A percentile compares a stretch with the other conserved stretches of the same genome.
These are phyloP conservation scores for Drosophila emarginata DNA, from an alignment of 2,888 invertebrate genomes.

Conservation along the genomic window DNA sequence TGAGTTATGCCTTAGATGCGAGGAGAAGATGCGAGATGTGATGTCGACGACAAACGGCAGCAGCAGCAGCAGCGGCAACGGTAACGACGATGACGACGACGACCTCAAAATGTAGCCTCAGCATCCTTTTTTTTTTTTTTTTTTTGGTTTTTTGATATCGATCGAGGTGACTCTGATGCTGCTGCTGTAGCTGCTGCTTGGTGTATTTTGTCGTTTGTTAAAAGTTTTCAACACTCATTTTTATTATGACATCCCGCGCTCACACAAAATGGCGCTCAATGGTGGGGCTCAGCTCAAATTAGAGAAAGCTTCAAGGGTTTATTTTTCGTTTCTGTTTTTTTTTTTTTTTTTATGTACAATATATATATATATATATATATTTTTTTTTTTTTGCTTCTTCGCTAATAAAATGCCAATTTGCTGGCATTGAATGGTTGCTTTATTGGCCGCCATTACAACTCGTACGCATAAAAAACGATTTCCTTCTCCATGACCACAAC, in stretches of 20 bases:
- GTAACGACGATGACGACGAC: conserved; percentile 36
- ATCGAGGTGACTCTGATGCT: conserved; percentile 47
- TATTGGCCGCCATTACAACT: conserved; percentile 75
- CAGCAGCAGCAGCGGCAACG: conserved; percentile 7
- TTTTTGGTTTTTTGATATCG: conserved; percentile 43
- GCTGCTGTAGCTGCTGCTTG: conserved; percentile 37
- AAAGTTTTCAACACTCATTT: conserved; percentile 74
- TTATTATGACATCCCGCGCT: conserved; percentile 67
- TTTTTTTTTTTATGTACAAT: background rate
- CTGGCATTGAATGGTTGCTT: conserved; percentile 72
- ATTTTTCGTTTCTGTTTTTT: background rate
- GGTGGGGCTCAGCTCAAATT: conserved; percentile 49
- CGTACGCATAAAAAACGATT: conserved; percentile 70
- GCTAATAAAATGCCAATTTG: conserved; percentile 77
- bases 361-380: too few species aligned
- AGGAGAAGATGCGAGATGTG: conserved; percentile 24
- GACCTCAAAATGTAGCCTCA: conserved; percentile 62
- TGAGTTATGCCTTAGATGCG: conserved; percentile 73
- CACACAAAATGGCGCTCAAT: conserved; percentile 38
- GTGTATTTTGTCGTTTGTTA: conserved; percentile 71
- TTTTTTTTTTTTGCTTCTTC: conserved; percentile 1
- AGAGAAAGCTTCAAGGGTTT: conserved; percentile 40
- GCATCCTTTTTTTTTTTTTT: conserved; percentile 54
- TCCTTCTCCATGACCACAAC: conserved; percentile 38
- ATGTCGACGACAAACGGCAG: conserved; percentile 24